Conservation (phyloP, 2,797 vertebrate genomes). For the Leucoraja ocellata region DNA sequence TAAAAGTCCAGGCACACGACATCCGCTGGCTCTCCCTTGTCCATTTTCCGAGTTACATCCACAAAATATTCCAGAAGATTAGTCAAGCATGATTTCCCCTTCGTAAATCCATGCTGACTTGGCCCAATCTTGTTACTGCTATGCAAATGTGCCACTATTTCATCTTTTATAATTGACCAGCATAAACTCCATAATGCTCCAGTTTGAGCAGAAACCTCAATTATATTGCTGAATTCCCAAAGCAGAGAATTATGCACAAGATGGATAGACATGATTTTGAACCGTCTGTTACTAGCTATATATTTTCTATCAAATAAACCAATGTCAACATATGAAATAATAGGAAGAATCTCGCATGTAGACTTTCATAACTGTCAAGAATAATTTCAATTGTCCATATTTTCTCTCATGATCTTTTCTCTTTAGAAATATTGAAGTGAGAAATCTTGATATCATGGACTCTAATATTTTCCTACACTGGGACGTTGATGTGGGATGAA, state of each 20-base stretch:
- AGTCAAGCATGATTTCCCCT: too few species aligned
- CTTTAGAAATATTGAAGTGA: background rate
- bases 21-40: too few species aligned
- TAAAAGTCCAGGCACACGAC: too few species aligned
- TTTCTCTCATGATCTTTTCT: background rate
- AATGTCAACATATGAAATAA: background rate
- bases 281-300: background rate
- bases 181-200: too few species aligned
- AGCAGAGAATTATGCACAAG: background rate
- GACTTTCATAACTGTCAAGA: background rate
- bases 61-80: too few species aligned
- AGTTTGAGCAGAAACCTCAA: constrained; percentile 8
- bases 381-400: background rate
- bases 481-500: background rate
- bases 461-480: background rate
- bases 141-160: too few species aligned
- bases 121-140: too few species aligned
- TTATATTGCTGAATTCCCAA: constrained; percentile 1
- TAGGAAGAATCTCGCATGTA: background rate
- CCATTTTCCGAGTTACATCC: too few species aligned
- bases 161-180: too few species aligned
- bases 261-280: background rate
- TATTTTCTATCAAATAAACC: background rate
- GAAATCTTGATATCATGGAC: background rate
- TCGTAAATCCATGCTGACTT: too few species aligned